These are phyloP conservation scores for Eristalis arbustorum DNA, from an alignment of 2,888 invertebrate genomes.

Conservation along the genomic window DNA sequence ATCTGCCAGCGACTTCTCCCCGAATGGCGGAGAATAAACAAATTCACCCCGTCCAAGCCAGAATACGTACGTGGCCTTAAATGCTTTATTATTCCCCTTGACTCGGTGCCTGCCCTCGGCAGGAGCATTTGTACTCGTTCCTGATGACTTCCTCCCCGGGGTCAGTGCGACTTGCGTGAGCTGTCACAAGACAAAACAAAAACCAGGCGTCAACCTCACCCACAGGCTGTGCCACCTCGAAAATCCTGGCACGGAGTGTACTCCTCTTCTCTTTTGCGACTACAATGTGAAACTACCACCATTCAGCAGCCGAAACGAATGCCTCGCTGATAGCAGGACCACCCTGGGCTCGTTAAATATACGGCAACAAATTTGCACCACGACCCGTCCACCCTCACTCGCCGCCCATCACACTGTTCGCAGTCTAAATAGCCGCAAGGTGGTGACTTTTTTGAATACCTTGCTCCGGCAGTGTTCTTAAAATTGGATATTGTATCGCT, in stretches of 20 bases:
- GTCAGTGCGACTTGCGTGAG: conserved; percentile 42
- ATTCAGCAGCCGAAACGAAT: conserved; percentile 25
- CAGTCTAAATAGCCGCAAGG: conserved; percentile 54
- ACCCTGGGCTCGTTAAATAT: conserved; percentile 7
- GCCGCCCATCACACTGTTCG: conserved; percentile 1
- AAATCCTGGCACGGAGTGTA: conserved; percentile 17
- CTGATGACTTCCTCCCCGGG: conserved; percentile 60
- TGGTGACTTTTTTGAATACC: conserved; percentile 38
- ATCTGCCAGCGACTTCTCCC: neutral
- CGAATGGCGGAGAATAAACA: neutral
- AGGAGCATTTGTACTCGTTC: conserved; percentile 51
- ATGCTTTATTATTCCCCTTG: conserved; percentile 42
- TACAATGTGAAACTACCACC: conserved; percentile 29
- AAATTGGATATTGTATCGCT: conserved; percentile 61
- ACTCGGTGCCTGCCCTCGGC: conserved; percentile 1
- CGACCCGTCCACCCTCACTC: neutral
- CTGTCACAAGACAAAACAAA: conserved; percentile 25
- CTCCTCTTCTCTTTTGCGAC: conserved; percentile 4
- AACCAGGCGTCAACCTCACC: neutral
- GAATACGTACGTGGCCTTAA: conserved; percentile 19
- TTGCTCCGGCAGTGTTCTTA: conserved; percentile 28
- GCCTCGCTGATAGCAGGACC: conserved; percentile 16
- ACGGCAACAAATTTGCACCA: conserved; percentile 40
- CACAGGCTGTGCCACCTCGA: conserved; percentile 18
- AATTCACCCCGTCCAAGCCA: neutral